Evolutionary conservation across 2,113 vertebrate species (phyloP).

Genomic region (Reinhardtius hippoglossoides): DNA sequence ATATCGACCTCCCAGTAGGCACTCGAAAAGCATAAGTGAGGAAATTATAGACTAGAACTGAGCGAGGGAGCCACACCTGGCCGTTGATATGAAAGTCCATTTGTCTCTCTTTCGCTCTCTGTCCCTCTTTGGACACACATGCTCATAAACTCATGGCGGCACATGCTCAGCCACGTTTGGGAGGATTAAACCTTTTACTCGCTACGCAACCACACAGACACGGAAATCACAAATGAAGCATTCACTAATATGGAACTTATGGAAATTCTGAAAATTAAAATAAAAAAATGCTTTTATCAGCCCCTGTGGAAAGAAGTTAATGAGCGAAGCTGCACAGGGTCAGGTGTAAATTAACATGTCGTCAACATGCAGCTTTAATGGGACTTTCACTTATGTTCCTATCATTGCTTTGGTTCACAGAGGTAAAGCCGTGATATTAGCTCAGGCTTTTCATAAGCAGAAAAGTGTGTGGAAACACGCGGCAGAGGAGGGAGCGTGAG

Average conservation of each 20-base stretch:
- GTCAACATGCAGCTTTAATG: slow-evolving; percentile 31
- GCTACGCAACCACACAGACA: background rate
- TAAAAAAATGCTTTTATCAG: background rate
- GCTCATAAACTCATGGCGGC: background rate
- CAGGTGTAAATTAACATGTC: slow-evolving; percentile 42
- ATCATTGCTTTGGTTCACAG: slow-evolving; percentile 12
- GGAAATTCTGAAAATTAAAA: background rate
- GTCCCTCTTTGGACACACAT: slow-evolving; percentile 26
- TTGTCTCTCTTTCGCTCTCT: slow-evolving; percentile 27
- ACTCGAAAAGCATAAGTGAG: slow-evolving; percentile 59
- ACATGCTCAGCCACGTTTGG: slow-evolving; percentile 1
- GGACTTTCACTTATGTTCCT: slow-evolving; percentile 32
- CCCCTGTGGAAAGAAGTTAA: slow-evolving; percentile 37
- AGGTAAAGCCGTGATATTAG: slow-evolving; percentile 23
- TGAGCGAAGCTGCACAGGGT: slow-evolving; percentile 29
- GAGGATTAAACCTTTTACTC: background rate
- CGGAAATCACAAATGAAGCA: no score
- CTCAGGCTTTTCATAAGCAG: background rate
- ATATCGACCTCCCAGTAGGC: slow-evolving; percentile 55
- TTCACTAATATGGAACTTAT: background rate
- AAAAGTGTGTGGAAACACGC: background rate
- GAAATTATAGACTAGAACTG: slow-evolving; percentile 61
- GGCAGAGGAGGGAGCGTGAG: slow-evolving; percentile 22
- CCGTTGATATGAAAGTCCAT: slow-evolving; percentile 44
- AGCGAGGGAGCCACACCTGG: slow-evolving; percentile 55